A percentile compares a stretch with the other conserved stretches of the same genome.
phyloP scores from a whole-genome alignment of 1,140 invertebrate species.

The Plutomurus gul region DNA sequence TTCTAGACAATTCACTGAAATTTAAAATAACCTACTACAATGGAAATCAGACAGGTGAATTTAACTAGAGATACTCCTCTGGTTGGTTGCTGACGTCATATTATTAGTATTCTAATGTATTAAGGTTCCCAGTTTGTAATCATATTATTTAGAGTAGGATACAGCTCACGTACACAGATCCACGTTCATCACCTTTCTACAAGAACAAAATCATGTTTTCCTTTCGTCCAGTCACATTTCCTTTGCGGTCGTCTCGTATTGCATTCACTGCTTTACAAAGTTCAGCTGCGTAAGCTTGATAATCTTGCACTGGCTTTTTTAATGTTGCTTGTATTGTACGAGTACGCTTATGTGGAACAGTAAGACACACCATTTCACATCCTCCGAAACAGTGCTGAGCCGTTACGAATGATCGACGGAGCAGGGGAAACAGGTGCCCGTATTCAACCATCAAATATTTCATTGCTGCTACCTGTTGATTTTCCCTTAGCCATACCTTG shows the following conservation, averaged over 20 bases:
- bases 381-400: background rate
- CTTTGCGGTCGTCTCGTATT: background rate
- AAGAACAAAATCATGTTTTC: background rate
- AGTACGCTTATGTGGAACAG: background rate
- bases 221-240: background rate
- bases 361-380: constrained; percentile 1
- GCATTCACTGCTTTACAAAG: too few relatives aligned
- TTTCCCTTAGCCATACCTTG: too few relatives aligned
- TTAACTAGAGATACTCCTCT: too few relatives aligned
- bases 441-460: background rate
- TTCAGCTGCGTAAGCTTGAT: too few relatives aligned
- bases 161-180: too few relatives aligned
- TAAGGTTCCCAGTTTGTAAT: too few relatives aligned
- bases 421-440: constrained; percentile 43
- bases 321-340: background rate
- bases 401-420: constrained; percentile 36
- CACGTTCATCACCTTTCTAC: too few relatives aligned
- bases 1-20: background rate
- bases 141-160: too few relatives aligned
- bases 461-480: background rate
- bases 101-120: too few relatives aligned
- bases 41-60: background rate
- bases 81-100: too few relatives aligned
- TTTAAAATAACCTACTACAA: background rate
- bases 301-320: too few relatives aligned